Evolutionary conservation across 2,113 vertebrate species (phyloP).

Genomic region (Lutjanus erythropterus): DNA sequence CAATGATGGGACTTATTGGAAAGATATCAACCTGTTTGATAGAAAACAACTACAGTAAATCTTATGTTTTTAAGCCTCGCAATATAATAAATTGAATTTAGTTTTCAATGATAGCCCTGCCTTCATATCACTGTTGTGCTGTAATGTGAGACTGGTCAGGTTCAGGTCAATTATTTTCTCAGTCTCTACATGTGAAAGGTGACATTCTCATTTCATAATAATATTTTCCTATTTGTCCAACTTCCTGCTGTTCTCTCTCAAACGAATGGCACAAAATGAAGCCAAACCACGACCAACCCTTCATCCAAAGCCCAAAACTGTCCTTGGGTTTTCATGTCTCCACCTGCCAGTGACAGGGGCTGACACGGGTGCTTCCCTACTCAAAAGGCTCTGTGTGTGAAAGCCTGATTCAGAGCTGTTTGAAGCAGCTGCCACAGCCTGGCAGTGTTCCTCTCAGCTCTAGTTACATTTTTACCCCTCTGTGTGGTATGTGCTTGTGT

Average conservation of each 20-base stretch:
- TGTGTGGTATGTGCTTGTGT: slow-evolving; percentile 43
- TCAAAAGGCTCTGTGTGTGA: slow-evolving; percentile 42
- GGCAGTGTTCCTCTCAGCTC: slow-evolving; percentile 42
- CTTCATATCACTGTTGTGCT: no score
- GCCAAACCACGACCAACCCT: background rate
- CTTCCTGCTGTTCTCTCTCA: slow-evolving; percentile 7
- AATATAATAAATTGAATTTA: no score
- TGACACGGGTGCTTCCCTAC: slow-evolving; percentile 22
- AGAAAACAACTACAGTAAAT: no score
- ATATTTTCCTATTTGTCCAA: slow-evolving; percentile 3
- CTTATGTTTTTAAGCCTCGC: no score
- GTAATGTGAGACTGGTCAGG: background rate
- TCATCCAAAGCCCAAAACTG: slow-evolving; percentile 8
- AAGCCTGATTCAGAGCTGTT: slow-evolving; percentile 46
- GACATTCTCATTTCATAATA: background rate
- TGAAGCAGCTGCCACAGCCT: slow-evolving; percentile 65
- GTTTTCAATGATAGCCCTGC: no score
- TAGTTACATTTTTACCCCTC: slow-evolving; percentile 33
- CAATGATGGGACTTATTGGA: no score
- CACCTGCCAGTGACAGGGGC: slow-evolving; percentile 56
- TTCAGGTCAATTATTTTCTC: background rate
- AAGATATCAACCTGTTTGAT: no score
- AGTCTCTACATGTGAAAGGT: background rate
- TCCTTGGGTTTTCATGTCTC: background rate
- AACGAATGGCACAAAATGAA: background rate